Evolutionary conservation across 53 echinoderm and acorn worm genomes (phyloP).

Genomic region (Henricia sp.): DNA sequence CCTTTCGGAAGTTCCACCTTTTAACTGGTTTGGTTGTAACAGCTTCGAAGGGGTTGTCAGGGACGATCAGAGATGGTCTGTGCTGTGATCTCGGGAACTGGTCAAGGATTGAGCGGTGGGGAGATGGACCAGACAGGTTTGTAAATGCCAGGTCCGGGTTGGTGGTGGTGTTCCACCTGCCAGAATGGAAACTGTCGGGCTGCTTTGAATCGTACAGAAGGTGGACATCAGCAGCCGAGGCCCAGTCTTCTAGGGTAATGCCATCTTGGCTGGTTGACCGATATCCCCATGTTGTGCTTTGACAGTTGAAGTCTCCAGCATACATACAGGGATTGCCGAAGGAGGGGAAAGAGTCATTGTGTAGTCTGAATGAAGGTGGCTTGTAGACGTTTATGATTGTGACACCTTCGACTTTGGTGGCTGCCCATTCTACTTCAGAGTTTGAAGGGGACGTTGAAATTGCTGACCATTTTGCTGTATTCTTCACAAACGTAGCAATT

Average conservation of each 20-base stretch:
- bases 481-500: constrained; percentile 47
- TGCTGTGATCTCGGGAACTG: constrained; percentile 46
- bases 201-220: constrained; percentile 43
- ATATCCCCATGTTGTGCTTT: constrained; percentile 48
- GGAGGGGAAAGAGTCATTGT: constrained; percentile 45
- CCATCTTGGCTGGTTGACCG: constrained; percentile 40
- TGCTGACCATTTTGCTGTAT: constrained; percentile 39
- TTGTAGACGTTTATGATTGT: constrained; percentile 63
- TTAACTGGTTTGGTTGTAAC: constrained; percentile 45
- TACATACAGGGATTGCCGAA: constrained; percentile 11
- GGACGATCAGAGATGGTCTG: constrained; percentile 32
- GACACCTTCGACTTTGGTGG: constrained; percentile 42
- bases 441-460: constrained; percentile 29
- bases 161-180: constrained; percentile 50
- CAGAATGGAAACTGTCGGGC: constrained; percentile 54
- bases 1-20: constrained; percentile 61
- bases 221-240: constrained; percentile 32
- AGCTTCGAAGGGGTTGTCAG: constrained; percentile 31
- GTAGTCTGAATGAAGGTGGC: constrained; percentile 40
- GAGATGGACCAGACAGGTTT: constrained; percentile 34
- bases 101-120: constrained; percentile 35
- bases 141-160: constrained; percentile 59
- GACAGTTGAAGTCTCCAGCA: constrained; percentile 39
- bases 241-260: constrained; percentile 57
- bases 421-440: constrained; percentile 47